Evolutionary conservation across 2,888 invertebrate species (phyloP).

Genomic region (Cheilosia vernalis): DNA sequence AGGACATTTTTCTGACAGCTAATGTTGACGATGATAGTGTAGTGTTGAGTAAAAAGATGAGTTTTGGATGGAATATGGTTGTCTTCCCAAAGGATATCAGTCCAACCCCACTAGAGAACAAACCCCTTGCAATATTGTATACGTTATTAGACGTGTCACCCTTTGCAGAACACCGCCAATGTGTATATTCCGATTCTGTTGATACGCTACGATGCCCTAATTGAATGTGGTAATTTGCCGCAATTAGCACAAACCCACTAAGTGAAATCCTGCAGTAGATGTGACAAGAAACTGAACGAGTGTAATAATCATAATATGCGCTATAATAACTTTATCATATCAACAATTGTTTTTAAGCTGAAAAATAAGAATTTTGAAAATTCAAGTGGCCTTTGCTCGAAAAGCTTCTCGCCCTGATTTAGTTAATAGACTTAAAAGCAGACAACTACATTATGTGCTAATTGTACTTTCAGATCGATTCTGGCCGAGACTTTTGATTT

Average conservation of each 20-base stretch:
- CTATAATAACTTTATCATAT: too few relatives aligned
- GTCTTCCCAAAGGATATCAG: conserved; percentile 7
- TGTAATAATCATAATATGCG: too few relatives aligned
- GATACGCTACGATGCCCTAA: conserved; percentile 16
- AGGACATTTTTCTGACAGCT: conserved; percentile 11
- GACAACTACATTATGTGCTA: too few relatives aligned
- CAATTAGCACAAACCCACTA: conserved; percentile 25
- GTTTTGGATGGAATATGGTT: not conserved
- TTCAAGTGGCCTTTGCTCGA: too few relatives aligned
- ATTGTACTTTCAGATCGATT: too few relatives aligned
- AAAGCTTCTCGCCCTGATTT: too few relatives aligned
- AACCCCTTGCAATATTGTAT: not conserved
- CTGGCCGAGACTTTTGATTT: too few relatives aligned
- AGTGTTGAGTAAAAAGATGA: not conserved
- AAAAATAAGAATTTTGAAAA: too few relatives aligned
- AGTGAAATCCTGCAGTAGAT: not conserved
- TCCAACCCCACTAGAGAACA: too few relatives aligned
- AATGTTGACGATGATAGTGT: not conserved
- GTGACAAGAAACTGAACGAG: not conserved
- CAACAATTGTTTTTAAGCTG: too few relatives aligned
- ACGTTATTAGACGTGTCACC: conserved; percentile 2
- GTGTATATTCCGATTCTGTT: not conserved
- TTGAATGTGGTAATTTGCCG: conserved; percentile 26
- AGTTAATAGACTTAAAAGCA: too few relatives aligned
- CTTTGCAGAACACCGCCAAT: not conserved